These are phyloP conservation scores for Sturnira hondurensis DNA, from an alignment of 2,113 vertebrate species.

Conservation along the genomic window DNA sequence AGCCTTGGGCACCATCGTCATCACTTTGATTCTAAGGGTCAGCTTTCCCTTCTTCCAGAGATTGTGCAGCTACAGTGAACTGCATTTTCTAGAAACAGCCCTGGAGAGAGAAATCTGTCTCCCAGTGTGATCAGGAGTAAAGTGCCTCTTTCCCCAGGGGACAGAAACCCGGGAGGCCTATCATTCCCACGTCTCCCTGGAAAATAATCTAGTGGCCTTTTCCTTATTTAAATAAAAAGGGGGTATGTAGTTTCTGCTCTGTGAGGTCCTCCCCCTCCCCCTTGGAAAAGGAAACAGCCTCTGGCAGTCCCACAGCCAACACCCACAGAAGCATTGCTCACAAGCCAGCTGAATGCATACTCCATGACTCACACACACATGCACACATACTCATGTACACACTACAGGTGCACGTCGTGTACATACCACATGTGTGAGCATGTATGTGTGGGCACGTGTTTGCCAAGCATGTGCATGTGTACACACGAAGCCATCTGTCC, in stretches of 20 bases:
- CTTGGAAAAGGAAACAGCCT: neutral
- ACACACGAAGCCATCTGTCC: neutral
- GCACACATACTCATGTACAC: neutral
- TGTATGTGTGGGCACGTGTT: too few species aligned
- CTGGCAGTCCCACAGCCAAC: too few species aligned
- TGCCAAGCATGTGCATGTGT: too few species aligned
- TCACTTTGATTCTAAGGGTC: neutral
- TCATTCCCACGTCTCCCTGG: neutral
- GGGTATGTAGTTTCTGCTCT: neutral
- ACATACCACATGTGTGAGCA: too few species aligned
- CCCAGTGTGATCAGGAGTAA: neutral
- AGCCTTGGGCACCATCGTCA: fast-evolving
- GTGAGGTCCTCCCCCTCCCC: neutral
- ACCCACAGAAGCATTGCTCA: neutral
- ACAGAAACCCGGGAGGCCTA: neutral
- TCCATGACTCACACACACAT: fast-evolving
- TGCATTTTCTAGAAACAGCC: neutral
- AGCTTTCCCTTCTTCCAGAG: neutral
- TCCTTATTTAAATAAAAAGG: neutral
- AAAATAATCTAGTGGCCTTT: neutral
- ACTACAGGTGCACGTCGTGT: neutral
- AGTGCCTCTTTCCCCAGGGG: neutral
- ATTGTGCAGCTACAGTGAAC: neutral
- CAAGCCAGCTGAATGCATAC: neutral
- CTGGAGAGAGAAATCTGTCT: neutral